A percentile compares a stretch with the other conserved stretches of the same genome.
phyloP scores from a whole-genome alignment of 2,888 invertebrate species.

The Drosophila percnosoma region DNA sequence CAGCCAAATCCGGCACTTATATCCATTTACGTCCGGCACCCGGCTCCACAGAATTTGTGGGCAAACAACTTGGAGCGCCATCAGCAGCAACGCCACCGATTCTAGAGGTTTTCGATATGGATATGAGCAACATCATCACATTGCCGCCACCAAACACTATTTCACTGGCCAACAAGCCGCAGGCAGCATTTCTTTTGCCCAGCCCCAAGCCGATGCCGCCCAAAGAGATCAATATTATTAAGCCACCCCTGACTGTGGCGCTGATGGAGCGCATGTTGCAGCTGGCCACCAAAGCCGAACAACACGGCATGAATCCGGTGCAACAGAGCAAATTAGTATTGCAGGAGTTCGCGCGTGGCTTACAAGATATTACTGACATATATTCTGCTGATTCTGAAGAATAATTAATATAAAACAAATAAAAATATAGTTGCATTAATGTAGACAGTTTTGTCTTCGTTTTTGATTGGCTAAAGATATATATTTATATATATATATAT shows the following conservation, averaged over 20 bases:
- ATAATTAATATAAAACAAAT: too few species aligned
- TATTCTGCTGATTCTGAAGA: slow-evolving; percentile 3
- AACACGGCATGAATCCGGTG: slow-evolving; percentile 31
- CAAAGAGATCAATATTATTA: slow-evolving; percentile 43
- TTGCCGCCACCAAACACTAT: slow-evolving; percentile 32
- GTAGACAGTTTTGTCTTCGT: not conserved
- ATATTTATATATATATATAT: not conserved
- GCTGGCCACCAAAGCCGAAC: slow-evolving; percentile 51
- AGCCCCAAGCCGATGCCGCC: not conserved
- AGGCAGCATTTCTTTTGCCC: not conserved
- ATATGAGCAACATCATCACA: slow-evolving; percentile 31
- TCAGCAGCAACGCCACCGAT: slow-evolving; percentile 1
- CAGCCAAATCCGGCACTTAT: slow-evolving; percentile 49
- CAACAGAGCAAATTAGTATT: slow-evolving; percentile 52
- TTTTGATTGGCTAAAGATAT: not conserved
- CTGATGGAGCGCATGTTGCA: slow-evolving; percentile 48
- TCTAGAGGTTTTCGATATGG: slow-evolving; percentile 28
- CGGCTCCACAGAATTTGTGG: slow-evolving; percentile 8
- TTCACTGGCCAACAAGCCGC: slow-evolving; percentile 9
- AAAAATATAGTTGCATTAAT: not conserved
- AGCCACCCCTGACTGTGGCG: slow-evolving; percentile 39
- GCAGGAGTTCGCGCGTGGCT: slow-evolving; percentile 36
- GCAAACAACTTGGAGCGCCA: slow-evolving; percentile 5
- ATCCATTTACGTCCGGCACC: slow-evolving; percentile 30
- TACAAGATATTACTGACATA: slow-evolving; percentile 27